phyloP scores from a whole-genome alignment of 2,888 invertebrate genomes.

The Saturnia japonica region DNA sequence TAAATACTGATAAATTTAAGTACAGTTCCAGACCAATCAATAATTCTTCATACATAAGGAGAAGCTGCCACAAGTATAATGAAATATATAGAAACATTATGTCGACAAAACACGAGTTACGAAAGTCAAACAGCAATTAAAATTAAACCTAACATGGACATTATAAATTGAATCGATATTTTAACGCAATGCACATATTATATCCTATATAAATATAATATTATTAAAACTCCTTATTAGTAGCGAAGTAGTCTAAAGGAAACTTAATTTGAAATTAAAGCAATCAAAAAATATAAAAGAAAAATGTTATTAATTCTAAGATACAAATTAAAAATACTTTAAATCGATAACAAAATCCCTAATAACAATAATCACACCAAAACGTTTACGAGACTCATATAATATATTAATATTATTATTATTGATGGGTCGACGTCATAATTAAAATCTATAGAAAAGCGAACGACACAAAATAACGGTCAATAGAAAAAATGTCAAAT shows the following conservation, averaged over 20 bases:
- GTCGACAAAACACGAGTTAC: not conserved
- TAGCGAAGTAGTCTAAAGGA: not conserved
- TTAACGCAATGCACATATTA: not conserved
- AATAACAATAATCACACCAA: constrained; percentile 2
- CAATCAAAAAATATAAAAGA: not conserved
- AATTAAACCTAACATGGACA: not conserved
- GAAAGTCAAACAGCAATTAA: not conserved
- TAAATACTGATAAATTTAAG: constrained; percentile 1
- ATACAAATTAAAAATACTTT: not conserved
- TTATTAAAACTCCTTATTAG: not conserved
- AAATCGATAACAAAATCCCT: not conserved
- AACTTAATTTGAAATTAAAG: not conserved
- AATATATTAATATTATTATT: constrained; percentile 7
- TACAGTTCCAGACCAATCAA: not conserved
- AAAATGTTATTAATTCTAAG: not conserved
- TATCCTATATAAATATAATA: too few species aligned
- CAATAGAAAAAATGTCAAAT: not conserved
- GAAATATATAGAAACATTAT: not conserved
- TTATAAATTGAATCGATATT: not conserved
- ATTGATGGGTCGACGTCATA: not conserved
- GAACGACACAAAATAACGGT: not conserved
- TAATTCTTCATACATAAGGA: not conserved
- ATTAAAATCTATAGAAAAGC: not conserved
- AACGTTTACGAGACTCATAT: not conserved
- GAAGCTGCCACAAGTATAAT: not conserved